A percentile compares a stretch with the other conserved stretches of the same genome.
Evolutionary conservation across 2,113 vertebrate species (phyloP).

Genomic region (Columbina picui): DNA sequence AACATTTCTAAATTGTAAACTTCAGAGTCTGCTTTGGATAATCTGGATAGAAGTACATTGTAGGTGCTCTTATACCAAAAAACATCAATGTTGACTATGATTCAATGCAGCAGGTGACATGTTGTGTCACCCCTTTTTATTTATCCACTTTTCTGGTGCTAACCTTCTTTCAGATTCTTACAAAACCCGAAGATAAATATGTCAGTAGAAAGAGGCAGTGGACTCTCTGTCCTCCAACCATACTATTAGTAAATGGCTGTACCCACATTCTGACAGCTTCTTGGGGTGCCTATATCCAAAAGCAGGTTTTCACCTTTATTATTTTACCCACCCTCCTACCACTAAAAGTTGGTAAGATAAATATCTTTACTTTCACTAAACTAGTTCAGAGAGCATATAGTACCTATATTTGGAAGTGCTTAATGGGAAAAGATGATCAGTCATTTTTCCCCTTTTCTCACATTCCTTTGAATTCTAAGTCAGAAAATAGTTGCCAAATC

Average conservation of each 20-base stretch:
- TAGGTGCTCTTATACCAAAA: not conserved
- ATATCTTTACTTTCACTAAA: not conserved
- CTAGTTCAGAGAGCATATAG: not conserved
- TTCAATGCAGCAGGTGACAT: not conserved
- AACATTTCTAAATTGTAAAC: not conserved
- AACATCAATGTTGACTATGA: not conserved
- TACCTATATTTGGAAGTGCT: not conserved
- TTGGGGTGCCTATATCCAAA: not conserved
- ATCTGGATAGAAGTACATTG: not conserved
- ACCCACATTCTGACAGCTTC: not conserved
- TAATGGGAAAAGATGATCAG: not conserved
- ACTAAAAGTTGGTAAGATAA: not conserved
- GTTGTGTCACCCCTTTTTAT: not conserved
- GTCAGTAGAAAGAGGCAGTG: not conserved
- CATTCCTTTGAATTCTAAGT: not conserved
- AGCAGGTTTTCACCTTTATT: not conserved
- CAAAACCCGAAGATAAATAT: not conserved
- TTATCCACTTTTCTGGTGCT: not conserved
- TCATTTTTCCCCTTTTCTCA: not conserved
- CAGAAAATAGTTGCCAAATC: not conserved
- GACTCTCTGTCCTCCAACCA: not conserved
- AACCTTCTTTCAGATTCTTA: not conserved
- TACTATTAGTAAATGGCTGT: not conserved
- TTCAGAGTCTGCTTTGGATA: not conserved
- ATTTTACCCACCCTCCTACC: not conserved